Percentiles rank a stretch among this genome's conserved stretches.
Evolutionary conservation across 2,797 vertebrate genomes (phyloP).

Genomic region (Oceanodroma leucorhoa): DNA sequence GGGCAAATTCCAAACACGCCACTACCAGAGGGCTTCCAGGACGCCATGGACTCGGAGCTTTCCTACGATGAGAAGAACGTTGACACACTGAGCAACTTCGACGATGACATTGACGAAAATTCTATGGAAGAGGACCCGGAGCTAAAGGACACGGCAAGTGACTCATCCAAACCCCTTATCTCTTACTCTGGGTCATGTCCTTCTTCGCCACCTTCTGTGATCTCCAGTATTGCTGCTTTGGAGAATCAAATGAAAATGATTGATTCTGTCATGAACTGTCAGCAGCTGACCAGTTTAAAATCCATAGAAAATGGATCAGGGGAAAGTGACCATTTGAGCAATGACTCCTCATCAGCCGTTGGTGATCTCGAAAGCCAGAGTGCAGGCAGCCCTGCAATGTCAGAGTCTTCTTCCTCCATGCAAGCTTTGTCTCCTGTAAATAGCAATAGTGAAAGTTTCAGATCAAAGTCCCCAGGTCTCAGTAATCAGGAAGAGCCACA

Average conservation of each 20-base stretch:
- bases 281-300: constrained; percentile 83
- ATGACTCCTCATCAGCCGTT: constrained; percentile 86
- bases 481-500: constrained; percentile 84
- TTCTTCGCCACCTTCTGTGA: constrained; percentile 90
- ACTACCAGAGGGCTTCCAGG: constrained; percentile 89
- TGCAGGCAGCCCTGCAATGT: constrained; percentile 91
- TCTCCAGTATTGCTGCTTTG: constrained; percentile 95
- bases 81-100: constrained; percentile 90
- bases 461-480: constrained; percentile 87
- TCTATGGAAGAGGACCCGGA: constrained; percentile 92
- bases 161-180: constrained; percentile 81
- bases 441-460: constrained; percentile 90
- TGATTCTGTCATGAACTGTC: constrained; percentile 90
- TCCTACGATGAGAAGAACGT: constrained; percentile 90
- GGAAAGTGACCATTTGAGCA: constrained; percentile 89
- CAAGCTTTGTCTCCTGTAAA: constrained; percentile 90
- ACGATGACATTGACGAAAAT: constrained; percentile 93
- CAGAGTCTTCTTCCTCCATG: constrained; percentile 92
- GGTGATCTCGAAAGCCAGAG: constrained; percentile 94
- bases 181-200: constrained; percentile 84
- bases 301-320: constrained; percentile 84
- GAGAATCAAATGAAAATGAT: constrained; percentile 99
- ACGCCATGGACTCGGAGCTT: constrained; percentile 89
- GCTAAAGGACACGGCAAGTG: constrained; percentile 82
- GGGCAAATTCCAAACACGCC: constrained; percentile 98